Percentiles rank a stretch among this genome's conserved stretches.
These are phyloP conservation scores for Premnoplex brunnescens DNA, from an alignment of 2,797 vertebrate species.

Conservation along the genomic window DNA sequence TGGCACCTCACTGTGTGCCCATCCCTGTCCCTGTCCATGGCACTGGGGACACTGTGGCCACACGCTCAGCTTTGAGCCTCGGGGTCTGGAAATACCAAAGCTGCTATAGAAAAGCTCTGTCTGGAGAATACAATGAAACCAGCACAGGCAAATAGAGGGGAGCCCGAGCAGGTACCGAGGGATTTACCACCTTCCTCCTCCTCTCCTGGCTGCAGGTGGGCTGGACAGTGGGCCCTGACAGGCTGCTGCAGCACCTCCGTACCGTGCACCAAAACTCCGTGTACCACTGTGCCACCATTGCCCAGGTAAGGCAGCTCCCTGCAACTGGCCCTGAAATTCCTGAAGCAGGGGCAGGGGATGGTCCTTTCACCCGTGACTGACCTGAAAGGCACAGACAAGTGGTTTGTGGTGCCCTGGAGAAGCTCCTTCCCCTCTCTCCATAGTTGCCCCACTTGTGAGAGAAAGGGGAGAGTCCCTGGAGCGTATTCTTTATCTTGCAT, in stretches of 20 bases:
- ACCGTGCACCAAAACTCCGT: constrained; percentile 90
- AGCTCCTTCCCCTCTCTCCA: background rate
- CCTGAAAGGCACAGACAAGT: background rate
- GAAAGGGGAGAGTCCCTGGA: background rate
- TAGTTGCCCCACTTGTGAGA: background rate
- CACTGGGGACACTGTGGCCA: rapidly evolving
- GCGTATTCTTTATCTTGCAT: background rate
- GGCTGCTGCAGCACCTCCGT: constrained; percentile 85
- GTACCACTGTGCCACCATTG: constrained; percentile 88
- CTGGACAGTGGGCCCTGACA: constrained; percentile 85
- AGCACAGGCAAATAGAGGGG: background rate
- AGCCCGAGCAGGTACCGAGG: background rate
- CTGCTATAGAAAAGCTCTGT: background rate
- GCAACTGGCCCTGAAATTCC: background rate
- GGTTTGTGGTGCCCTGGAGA: background rate
- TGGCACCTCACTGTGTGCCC: background rate
- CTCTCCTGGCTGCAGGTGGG: constrained; percentile 83
- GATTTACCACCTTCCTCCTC: background rate
- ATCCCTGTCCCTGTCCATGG: background rate
- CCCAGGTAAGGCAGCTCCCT: constrained; percentile 82
- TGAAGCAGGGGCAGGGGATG: background rate
- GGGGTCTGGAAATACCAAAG: background rate
- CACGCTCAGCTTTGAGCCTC: background rate
- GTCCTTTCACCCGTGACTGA: background rate
- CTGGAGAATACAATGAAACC: background rate